Conservation (phyloP, 2,888 invertebrate genomes). For the Acholoe squamosa region DNA sequence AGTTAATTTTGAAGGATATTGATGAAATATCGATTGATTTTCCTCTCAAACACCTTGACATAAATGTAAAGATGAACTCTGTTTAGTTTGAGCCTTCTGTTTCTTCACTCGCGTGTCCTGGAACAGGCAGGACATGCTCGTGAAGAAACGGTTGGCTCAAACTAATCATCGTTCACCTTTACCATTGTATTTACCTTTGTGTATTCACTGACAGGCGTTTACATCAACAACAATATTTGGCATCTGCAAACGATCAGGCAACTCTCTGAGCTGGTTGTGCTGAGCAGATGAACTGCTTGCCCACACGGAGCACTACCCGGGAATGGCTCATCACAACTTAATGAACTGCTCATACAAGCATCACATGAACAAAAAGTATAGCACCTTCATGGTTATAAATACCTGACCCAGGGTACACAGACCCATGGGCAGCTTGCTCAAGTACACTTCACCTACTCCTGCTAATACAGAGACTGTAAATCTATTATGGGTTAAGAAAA, state of each 20-base stretch:
- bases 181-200: background rate
- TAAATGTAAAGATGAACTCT: no score
- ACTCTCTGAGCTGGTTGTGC: background rate
- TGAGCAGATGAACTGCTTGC: background rate
- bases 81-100: no score
- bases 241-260: background rate
- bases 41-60: no score
- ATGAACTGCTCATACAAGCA: constrained; percentile 3
- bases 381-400: constrained; percentile 23
- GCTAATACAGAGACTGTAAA: background rate
- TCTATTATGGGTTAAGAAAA: background rate
- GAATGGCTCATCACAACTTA: background rate
- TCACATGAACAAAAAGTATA: constrained; percentile 22
- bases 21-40: no score
- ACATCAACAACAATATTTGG: background rate
- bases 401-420: background rate
- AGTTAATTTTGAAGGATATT: no score
- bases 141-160: no score
- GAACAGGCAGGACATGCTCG: no score
- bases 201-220: background rate
- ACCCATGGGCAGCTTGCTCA: background rate
- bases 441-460: background rate
- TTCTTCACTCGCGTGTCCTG: no score
- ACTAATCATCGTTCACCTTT: no score
- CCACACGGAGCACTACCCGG: background rate